Evolutionary conservation across 2,113 vertebrate genomes (phyloP).

Genomic region (Coptodon rendalli): DNA sequence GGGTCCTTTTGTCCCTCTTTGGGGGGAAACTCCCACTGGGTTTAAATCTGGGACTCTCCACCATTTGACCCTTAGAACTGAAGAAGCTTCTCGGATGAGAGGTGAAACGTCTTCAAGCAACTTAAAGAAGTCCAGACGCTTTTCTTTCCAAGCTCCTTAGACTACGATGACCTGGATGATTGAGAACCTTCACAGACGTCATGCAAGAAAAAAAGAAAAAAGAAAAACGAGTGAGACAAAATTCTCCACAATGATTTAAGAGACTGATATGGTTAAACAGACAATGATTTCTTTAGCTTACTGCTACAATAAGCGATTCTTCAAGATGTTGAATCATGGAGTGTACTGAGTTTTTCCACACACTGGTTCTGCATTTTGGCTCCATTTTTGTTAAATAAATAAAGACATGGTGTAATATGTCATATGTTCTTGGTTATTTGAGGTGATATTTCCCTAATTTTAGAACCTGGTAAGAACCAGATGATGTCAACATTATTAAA

Average conservation of each 20-base stretch:
- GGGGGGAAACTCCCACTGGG: too few relatives aligned
- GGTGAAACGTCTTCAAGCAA: too few relatives aligned
- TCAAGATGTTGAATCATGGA: not conserved
- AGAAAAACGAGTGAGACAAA: fast-evolving
- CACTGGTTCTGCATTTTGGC: not conserved
- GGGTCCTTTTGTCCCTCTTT: too few relatives aligned
- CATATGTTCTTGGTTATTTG: not conserved
- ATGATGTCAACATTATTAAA: not conserved
- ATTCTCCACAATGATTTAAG: not conserved
- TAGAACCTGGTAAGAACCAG: not conserved
- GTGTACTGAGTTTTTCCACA: not conserved
- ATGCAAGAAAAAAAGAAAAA: too few relatives aligned
- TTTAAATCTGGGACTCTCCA: too few relatives aligned
- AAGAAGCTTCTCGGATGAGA: too few relatives aligned
- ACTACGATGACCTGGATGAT: too few relatives aligned
- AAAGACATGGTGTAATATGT: not conserved
- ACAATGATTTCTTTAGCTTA: not conserved
- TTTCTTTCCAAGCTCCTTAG: too few relatives aligned
- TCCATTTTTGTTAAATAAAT: not conserved
- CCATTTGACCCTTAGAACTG: too few relatives aligned
- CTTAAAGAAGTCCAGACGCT: too few relatives aligned
- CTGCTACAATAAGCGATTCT: not conserved
- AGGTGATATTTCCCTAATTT: not conserved
- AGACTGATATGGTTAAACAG: not conserved
- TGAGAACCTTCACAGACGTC: too few relatives aligned